A percentile compares a stretch with the other conserved stretches of the same genome.
Conservation (phyloP, 1,140 invertebrate genomes). For the Copidosoma floridanum region DNA sequence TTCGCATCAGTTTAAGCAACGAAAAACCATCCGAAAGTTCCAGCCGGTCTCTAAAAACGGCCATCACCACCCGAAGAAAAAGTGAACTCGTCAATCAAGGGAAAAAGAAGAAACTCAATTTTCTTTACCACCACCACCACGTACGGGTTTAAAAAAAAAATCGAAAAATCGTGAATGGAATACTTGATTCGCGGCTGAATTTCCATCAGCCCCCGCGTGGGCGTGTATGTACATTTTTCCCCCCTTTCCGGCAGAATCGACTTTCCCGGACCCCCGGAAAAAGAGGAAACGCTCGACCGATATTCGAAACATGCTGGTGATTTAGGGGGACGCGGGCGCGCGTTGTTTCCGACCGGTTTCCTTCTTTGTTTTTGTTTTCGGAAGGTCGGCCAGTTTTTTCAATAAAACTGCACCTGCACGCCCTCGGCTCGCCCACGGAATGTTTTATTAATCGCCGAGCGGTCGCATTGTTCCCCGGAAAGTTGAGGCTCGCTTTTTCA, state of each 20-base stretch:
- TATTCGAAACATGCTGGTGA: neutral
- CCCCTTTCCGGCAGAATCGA: neutral
- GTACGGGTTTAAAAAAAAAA: too few relatives aligned
- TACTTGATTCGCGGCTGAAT: slow-evolving; percentile 1
- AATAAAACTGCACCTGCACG: neutral
- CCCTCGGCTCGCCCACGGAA: neutral
- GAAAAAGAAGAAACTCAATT: neutral
- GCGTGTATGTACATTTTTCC: neutral
- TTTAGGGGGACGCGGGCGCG: neutral
- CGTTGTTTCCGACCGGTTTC: neutral
- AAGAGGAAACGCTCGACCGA: neutral
- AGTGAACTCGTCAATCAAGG: neutral
- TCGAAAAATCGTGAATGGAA: neutral
- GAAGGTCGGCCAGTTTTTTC: neutral
- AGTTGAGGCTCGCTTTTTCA: too few relatives aligned
- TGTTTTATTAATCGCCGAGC: slow-evolving; percentile 7
- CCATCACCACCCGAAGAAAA: neutral
- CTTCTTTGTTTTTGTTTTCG: neutral
- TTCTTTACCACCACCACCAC: neutral
- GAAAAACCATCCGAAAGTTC: too few relatives aligned
- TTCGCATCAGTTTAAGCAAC: too few relatives aligned
- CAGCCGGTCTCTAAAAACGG: too few relatives aligned
- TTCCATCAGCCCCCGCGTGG: slow-evolving; percentile 1
- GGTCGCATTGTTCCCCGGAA: too few relatives aligned
- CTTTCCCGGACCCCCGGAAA: neutral